Base-by-base conservation (phyloP, 2,888 invertebrate species). In the Pegoplata infirma region DNA sequence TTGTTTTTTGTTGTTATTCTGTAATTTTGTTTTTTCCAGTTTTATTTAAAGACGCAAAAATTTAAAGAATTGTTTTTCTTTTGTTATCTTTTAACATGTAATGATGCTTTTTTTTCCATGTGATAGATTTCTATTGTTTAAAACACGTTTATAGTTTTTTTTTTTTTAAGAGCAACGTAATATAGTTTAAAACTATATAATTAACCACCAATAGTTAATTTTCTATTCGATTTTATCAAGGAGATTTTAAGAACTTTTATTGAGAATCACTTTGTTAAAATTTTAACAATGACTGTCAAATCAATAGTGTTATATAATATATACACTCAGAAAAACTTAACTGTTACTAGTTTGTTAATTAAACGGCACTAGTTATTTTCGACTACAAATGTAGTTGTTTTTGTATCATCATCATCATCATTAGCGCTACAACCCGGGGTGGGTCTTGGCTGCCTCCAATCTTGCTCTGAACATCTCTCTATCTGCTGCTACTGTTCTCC, bases 81-180 rank as follows among this genome's bases (percentile, higher is more conserved):
- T 36, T n/a, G n/a, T n/a, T n/a, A n/a, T 36, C 36, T 36, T 40
- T n/a, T n/a, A 40, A 40, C 3, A 40, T 40, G 12, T 40, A 40
- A 40, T 40, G 2, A 40, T 40, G n/a, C n/a, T 40, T n/a, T n/a
- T 12, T n/a, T n/a, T n/a, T n/a, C n/a, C n/a, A n/a, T 40, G 36
- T 12, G 12, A 5, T 40, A n/a, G n/a, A 56, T 17, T 56, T 58
- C 23, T 58, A 44, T 58, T 58, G 58, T 58, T 44, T 44, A 14
- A n/a, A 44, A 58, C 44, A 58, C 44, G 58, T 14, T 58, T 55
- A 1, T 10, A 10, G 32, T 10, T n/a, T n/a, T n/a, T n/a, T n/a
- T n/a, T n/a, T n/a, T n/a, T n/a, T n/a, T n/a, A n/a, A 28, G 6
- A 32, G 8, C 2, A 7, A 2, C 32, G 1, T 32, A n/a, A n/a